Conservation (phyloP, 2,113 vertebrate genomes). For the Neodontobutis hainanensis region DNA sequence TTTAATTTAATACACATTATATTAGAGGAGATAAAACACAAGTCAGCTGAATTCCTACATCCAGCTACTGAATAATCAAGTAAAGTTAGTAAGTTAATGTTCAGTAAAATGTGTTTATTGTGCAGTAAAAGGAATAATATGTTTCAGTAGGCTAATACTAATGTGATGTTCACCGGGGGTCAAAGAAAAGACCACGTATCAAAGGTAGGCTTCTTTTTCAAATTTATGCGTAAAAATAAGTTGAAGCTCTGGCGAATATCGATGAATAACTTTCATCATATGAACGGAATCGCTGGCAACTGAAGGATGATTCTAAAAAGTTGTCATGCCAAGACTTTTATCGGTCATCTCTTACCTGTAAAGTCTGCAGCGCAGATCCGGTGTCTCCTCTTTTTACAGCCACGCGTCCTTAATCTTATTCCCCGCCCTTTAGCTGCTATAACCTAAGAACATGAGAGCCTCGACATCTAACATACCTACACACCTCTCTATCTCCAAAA, state of each 20-base stretch:
- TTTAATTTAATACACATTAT: no score
- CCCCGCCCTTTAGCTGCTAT: neutral
- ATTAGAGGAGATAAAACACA: no score
- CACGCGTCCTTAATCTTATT: neutral
- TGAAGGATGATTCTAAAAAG: neutral
- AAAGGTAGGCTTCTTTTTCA: neutral
- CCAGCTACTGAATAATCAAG: no score
- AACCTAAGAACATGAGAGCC: neutral
- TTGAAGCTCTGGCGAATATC: neutral
- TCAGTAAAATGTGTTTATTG: no score
- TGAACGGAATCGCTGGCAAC: neutral
- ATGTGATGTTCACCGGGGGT: no score
- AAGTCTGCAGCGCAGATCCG: constrained; percentile 3
- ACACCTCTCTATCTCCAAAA: neutral
- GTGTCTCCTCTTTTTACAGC: neutral
- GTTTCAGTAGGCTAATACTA: no score
- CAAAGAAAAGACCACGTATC: no score
- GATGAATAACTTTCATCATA: neutral
- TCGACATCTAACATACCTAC: neutral
- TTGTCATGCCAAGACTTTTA: neutral
- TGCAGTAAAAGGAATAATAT: no score
- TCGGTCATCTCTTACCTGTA: neutral
- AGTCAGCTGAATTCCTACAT: no score
- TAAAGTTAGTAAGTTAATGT: no score
- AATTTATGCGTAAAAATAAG: neutral